Evolutionary conservation across 2,888 invertebrate genomes (phyloP).

Genomic region (Penaeus monodon): DNA sequence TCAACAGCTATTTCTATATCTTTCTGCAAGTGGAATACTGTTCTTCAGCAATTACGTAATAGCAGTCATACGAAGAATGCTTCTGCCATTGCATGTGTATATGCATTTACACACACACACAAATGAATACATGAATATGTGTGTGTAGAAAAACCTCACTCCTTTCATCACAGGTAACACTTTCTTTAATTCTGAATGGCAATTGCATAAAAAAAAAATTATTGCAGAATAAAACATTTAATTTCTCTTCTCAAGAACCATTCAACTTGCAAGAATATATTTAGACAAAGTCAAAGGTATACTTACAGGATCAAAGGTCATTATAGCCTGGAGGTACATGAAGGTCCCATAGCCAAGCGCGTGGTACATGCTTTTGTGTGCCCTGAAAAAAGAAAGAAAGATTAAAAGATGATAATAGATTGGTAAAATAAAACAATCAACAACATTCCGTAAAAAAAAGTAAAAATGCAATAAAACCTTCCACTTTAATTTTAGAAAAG

Average conservation of each 20-base stretch:
- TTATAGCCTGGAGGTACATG: slow-evolving; percentile 89
- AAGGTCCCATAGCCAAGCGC: slow-evolving; percentile 90
- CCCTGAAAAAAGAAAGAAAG: slow-evolving; percentile 72
- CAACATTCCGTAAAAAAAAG: no score
- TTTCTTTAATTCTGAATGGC: no score
- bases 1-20: slow-evolving; percentile 82
- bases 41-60: not conserved
- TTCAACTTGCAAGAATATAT: not conserved
- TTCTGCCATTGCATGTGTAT: no score
- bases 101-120: no score
- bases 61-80: not conserved
- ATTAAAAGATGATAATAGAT: not conserved
- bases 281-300: not conserved
- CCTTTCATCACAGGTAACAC: no score
- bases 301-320: slow-evolving; percentile 87
- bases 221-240: no score
- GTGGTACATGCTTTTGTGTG: slow-evolving; percentile 89
- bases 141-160: no score
- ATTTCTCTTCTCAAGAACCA: not conserved
- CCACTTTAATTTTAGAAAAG: no score
- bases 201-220: no score
- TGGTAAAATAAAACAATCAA: not conserved
- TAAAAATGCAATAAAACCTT: no score
- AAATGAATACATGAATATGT: no score
- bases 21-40: slow-evolving; percentile 69